A percentile compares a stretch with the other conserved stretches of the same genome.
phyloP scores from a whole-genome alignment of 2,888 invertebrate species.

The Boloria selene region DNA sequence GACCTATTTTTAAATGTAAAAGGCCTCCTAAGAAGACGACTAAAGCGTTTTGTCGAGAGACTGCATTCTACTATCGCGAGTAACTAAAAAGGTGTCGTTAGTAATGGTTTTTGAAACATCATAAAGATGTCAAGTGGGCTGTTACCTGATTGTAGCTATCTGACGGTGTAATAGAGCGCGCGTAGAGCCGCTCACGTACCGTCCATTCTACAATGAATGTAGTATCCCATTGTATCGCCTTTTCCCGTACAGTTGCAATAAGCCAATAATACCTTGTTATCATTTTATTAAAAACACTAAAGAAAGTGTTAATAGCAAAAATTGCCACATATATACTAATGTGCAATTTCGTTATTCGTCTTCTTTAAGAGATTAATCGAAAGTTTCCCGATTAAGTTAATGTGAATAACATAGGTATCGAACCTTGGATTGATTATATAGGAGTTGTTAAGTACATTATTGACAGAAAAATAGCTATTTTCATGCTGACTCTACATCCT shows the following conservation, averaged over 20 bases:
- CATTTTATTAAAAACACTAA: no score
- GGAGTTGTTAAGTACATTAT: background rate
- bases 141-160: constrained; percentile 79
- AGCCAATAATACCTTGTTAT: no score
- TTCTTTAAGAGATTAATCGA: background rate
- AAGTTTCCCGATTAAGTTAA: background rate
- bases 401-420: background rate
- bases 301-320: no score
- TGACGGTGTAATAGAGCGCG: constrained; percentile 59
- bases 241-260: no score
- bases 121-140: constrained; percentile 80
- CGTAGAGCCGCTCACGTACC: constrained; percentile 59
- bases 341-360: background rate
- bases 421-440: constrained; percentile 4
- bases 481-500: constrained; percentile 57
- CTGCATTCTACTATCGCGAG: constrained; percentile 66
- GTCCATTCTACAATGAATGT: constrained; percentile 30
- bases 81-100: constrained; percentile 83
- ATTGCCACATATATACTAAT: no score
- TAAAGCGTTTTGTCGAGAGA: constrained; percentile 64
- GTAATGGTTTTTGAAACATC: constrained; percentile 81
- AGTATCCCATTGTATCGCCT: background rate
- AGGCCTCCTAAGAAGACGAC: constrained; percentile 40
- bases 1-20: constrained; percentile 11
- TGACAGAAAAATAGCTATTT: constrained; percentile 10